Evolutionary conservation across 2,888 invertebrate species (phyloP).

Genomic region (Melangyna quadrimaculata): DNA sequence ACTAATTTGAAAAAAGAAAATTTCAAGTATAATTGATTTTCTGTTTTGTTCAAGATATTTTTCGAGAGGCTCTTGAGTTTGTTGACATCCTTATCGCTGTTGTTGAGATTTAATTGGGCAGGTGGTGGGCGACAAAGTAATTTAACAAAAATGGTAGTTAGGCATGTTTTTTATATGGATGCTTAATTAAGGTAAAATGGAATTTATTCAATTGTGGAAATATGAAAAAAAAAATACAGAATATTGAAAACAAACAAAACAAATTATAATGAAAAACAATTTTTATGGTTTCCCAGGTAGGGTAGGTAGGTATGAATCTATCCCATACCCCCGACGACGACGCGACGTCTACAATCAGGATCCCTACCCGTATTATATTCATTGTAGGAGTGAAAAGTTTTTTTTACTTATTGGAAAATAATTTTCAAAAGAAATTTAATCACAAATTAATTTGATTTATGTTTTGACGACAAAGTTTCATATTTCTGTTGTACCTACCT

Average conservation of each 20-base stretch:
- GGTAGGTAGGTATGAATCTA: background rate
- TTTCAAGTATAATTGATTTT: slow-evolving; percentile 69
- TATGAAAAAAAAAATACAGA: background rate
- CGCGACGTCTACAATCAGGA: background rate
- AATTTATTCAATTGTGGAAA: slow-evolving; percentile 54
- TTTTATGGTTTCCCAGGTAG: slow-evolving; percentile 29
- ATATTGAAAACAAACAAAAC: background rate
- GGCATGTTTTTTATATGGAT: slow-evolving; percentile 50
- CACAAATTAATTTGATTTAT: slow-evolving; percentile 49
- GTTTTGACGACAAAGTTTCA: slow-evolving; percentile 34
- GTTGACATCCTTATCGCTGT: slow-evolving; percentile 52
- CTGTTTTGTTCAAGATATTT: slow-evolving; percentile 32
- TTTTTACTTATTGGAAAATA: slow-evolving; percentile 55
- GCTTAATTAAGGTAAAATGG: slow-evolving; percentile 53
- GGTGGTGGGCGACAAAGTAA: slow-evolving; percentile 58
- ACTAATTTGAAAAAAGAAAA: slow-evolving; percentile 40
- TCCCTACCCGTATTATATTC: too few relatives aligned
- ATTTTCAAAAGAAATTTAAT: slow-evolving; percentile 63
- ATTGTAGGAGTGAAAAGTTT: background rate
- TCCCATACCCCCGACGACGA: too few relatives aligned
- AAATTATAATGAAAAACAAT: background rate
- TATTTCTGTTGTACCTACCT: background rate
- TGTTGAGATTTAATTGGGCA: slow-evolving; percentile 64
- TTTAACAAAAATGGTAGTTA: slow-evolving; percentile 45
- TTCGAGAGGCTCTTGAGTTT: slow-evolving; percentile 31